Conservation (phyloP, 2,797 vertebrate genomes). For the Helostoma temminkii region DNA sequence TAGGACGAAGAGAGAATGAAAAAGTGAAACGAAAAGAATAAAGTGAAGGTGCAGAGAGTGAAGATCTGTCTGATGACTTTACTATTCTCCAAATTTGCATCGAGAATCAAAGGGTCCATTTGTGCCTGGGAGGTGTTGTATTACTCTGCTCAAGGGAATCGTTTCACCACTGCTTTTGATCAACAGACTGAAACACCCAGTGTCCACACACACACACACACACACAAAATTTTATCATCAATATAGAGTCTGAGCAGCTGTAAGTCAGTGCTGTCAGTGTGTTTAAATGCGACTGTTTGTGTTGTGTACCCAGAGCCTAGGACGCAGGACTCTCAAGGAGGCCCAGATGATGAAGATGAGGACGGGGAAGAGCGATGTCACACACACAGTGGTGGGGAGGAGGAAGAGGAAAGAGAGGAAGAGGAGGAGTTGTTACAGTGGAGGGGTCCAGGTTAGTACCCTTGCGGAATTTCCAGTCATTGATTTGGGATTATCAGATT, state of each 20-base stretch:
- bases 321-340: slow-evolving; percentile 73
- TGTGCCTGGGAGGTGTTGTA: slow-evolving; percentile 55
- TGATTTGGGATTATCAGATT: neutral
- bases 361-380: slow-evolving; percentile 65
- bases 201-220: slow-evolving; percentile 8
- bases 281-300: slow-evolving; percentile 23
- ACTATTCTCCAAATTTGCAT: slow-evolving; percentile 37
- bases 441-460: slow-evolving; percentile 90
- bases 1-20: slow-evolving; percentile 4
- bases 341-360: slow-evolving; percentile 71
- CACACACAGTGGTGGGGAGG: slow-evolving; percentile 67
- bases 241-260: too few relatives aligned
- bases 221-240: too few relatives aligned
- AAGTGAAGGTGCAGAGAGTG: too few relatives aligned
- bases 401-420: slow-evolving; percentile 69
- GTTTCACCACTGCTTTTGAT: slow-evolving; percentile 70
- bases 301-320: slow-evolving; percentile 70
- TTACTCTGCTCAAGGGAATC: slow-evolving; percentile 56
- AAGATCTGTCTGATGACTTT: slow-evolving; percentile 25
- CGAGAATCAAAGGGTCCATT: slow-evolving; percentile 60
- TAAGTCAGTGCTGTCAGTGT: neutral
- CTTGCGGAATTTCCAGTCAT: neutral
- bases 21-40: too few relatives aligned
- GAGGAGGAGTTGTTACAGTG: slow-evolving; percentile 75
- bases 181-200: slow-evolving; percentile 60